Evolutionary conservation across 2,888 invertebrate genomes (phyloP).

Genomic region (Agriopis leucophaearia): DNA sequence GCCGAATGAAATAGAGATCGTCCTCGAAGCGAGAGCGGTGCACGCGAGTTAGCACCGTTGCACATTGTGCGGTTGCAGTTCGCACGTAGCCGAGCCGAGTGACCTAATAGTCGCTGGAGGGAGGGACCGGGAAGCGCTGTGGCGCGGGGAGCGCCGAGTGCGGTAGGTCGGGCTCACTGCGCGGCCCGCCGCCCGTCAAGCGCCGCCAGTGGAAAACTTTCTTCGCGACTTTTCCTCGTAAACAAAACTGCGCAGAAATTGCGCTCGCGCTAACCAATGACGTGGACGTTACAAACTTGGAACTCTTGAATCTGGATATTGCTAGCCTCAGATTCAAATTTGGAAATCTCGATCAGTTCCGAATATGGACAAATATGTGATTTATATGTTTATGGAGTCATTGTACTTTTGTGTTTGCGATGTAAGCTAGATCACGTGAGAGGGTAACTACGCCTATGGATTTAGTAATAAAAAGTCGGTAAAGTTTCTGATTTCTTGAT

Average conservation of each 20-base stretch:
- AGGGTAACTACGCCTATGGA: conserved; percentile 81
- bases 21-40: conserved; percentile 86
- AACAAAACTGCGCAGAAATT: conserved; percentile 75
- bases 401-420: conserved; percentile 68
- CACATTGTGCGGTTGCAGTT: conserved; percentile 80
- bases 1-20: conserved; percentile 85
- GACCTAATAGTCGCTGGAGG: conserved; percentile 86
- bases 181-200: conserved; percentile 76
- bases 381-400: conserved; percentile 53
- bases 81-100: conserved; percentile 83
- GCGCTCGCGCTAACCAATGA: conserved; percentile 59
- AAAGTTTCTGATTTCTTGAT: conserved; percentile 70
- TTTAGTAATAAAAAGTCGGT: conserved; percentile 85
- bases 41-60: conserved; percentile 63
- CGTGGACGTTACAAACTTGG: conserved; percentile 33
- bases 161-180: conserved; percentile 86
- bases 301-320: conserved; percentile 35
- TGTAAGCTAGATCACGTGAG: conserved; percentile 71
- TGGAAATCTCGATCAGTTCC: conserved; percentile 32
- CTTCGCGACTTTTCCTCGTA: conserved; percentile 83
- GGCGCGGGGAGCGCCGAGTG: conserved; percentile 78
- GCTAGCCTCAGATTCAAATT: background rate
- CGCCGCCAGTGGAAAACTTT: conserved; percentile 82
- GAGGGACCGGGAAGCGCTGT: conserved; percentile 82
- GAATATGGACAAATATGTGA: conserved; percentile 58